Evolutionary conservation across 2,113 vertebrate genomes (phyloP).

Genomic region (Argyrosomus japonicus): DNA sequence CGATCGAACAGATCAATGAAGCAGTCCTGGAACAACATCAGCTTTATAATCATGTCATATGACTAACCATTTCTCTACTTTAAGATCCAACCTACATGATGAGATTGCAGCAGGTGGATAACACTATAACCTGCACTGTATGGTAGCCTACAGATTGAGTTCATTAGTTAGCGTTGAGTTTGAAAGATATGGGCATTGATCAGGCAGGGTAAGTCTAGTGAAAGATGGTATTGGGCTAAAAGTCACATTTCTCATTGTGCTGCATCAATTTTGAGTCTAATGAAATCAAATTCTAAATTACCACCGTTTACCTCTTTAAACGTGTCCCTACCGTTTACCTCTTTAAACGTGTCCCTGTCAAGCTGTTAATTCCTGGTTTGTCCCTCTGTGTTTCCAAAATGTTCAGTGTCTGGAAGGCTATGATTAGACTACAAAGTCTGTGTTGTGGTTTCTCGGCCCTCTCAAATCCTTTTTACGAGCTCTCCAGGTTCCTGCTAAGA

Average conservation of each 20-base stretch:
- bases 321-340: background rate
- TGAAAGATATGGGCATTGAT: background rate
- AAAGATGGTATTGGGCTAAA: background rate
- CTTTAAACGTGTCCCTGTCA: background rate
- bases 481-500: slow-evolving; percentile 22
- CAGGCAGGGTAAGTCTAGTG: background rate
- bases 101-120: too few species aligned
- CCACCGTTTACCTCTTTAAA: background rate
- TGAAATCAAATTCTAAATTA: too few species aligned
- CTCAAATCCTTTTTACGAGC: slow-evolving; percentile 17
- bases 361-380: slow-evolving; percentile 30
- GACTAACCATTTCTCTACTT: too few species aligned
- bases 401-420: background rate
- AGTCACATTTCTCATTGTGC: too few species aligned
- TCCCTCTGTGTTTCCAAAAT: background rate
- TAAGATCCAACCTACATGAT: too few species aligned
- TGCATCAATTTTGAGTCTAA: background rate
- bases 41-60: too few species aligned
- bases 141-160: too few species aligned
- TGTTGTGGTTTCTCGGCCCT: slow-evolving; percentile 14
- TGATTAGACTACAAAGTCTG: slow-evolving; percentile 27
- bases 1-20: too few species aligned
- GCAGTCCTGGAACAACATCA: too few species aligned
- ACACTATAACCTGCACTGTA: too few species aligned
- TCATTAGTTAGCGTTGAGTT: background rate